Evolutionary conservation across 2,888 invertebrate species (phyloP), one percentile per base, ranked within the genome.

Genomic region (Epinotia brunnichana): DNA sequence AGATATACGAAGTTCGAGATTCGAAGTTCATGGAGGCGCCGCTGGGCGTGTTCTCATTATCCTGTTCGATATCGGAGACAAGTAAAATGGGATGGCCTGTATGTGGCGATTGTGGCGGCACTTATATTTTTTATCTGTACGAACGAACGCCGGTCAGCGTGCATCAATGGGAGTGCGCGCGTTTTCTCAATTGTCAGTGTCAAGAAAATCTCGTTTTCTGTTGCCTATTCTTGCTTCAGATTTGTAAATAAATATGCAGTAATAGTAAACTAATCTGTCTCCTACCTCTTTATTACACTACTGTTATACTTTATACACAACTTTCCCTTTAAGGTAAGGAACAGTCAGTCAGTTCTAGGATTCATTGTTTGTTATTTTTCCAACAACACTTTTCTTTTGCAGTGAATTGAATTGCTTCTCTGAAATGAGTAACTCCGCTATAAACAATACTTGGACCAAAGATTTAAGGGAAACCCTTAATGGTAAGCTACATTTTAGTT

Each of bases 401-500:
- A 53, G 61, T 24, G 24, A 29, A 17, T 59, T 51, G 15, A 15
- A n/a, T 15, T 51, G 17, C 44, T 44, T 44, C 54, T 17, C 15
- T 68, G 81, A 74, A 76, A 87, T 86, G 85, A 85, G 79, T 77
- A 74, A 69, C 62, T 44, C 76, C 64, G 80, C 82, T 69, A 76
- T 77, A 56, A 83, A 83, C 74, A 80, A 83, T 73, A 77, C 78
- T 70, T 84, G 84, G 83, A 74, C 76, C 68, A 77, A 78, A 15
- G 80, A 82, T 63, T 79, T 79, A 73, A 81, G 83, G 44, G 82
- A 79, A 74, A 59, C 73, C 56, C 75, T 74, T 66, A 78, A 80
- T 64, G 80, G 82, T 85, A 78, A 68, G 75, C 21, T 59, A 15
- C 44, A 5, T 17, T 15, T 41, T 19, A n/a, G n/a, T n/a, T n/a